Evolutionary conservation across 1,140 invertebrate species (phyloP), one percentile per base, ranked within the genome.

Genomic region (Charaxes varanes): DNA sequence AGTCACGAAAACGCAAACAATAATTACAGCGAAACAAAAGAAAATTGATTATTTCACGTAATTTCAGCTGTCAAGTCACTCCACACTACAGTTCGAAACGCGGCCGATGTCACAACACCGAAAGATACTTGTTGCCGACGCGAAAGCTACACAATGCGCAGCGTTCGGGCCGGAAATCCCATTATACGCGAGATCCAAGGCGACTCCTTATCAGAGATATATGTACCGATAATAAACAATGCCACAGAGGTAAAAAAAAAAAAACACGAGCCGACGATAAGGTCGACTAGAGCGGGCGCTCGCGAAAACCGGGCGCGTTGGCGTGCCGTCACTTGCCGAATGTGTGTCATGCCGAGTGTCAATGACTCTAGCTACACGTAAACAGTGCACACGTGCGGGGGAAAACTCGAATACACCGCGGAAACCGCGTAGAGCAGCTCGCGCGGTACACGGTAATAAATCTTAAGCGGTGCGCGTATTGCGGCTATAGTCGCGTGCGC

Each of bases 341-440:
- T 74, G 70, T 78, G 54, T 81, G 77, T 81, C 77, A 81, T 41
- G 53, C 46, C 52, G 62, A 30, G 65, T 64, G 77, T 81, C 77
- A 81, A 63, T 69, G 77, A 78, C 73, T 70, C 60, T 31, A 50
- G 53, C 48, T 37, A 40, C 57, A 61, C 57, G 71, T 79, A 79
- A 76, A 79, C 71, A 76, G 56, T 52, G 42, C 51, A 65, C 71
- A 74, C 70, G 71, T 70, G 68, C 56, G 56, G 30, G 40, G 34
- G 35, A 43, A 35, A 41, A 26, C 51, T 45, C 44, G 41, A 49
- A 38, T 38, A 38, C 38, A 24, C 37, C 37, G 44, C 50, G 37
- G 27, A 52, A 53, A 31, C 18, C 30, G 30, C 35, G 17, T 22
- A 16, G 30, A 22, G n/a, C n/a, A n/a, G n/a, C n/a, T n/a, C n/a